Base-by-base conservation (phyloP, 2,888 invertebrate species). In the Halocaridina rubra region DNA sequence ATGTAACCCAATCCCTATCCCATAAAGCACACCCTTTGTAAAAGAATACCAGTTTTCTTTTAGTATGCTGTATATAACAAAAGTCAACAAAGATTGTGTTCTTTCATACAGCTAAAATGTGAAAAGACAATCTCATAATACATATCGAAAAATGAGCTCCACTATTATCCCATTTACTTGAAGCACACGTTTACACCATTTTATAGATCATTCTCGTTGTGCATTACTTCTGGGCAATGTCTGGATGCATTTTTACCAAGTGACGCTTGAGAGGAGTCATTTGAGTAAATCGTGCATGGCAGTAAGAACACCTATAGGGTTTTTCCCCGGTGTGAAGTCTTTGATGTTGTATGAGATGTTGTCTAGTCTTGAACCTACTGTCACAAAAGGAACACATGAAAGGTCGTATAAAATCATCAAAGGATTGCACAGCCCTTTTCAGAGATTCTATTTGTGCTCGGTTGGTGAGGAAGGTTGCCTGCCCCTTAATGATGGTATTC, bases 281-380 rank as follows among this genome's bases (percentile, higher is more conserved):
- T 71, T 87, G 87, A 2, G 85, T 82, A 53, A 88, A 88, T 33
- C 88, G 80, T 27, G 85, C 88, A 19, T 33, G 69, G 57, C 88
- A 88, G 33, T 75, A 46, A 30, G 59, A 29, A 69, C 88, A 88
- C 24, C 74, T 69, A 72, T 88, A 88, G 29, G 88, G 88, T 46
- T 84, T 85, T 53, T 88, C 88, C 30, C 88, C 88, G 0, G 88
- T 88, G 79, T 88, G 88, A n/a, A 88, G 84, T 59, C 88, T 69
- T 61, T 86, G 82, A 67, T 88, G 88, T 71, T 88, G 88, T 27
- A 53, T 81, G 59, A 86, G 84, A 64, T 88, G 85, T 39, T 86
- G 81, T 76, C 76, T 82, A 19, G 85, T 88, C 78, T 88, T 88
- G 86, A 88, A 88, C 39, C 88, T 69, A 71, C 80, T 85, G 39